phyloP scores from a whole-genome alignment of 2,113 vertebrate species.

The Otolemur garnettii region DNA sequence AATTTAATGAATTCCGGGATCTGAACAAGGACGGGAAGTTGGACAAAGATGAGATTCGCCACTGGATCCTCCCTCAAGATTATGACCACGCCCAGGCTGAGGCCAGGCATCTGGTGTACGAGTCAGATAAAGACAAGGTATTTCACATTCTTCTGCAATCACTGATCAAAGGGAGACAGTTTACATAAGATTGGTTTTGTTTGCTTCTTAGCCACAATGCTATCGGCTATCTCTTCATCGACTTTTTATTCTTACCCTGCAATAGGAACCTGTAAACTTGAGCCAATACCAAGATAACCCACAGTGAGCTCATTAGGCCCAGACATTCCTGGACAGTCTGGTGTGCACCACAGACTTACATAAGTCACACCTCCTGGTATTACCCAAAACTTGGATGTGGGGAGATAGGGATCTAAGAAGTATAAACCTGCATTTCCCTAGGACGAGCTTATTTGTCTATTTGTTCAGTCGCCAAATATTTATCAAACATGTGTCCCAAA shows the following conservation, averaged over 20 bases:
- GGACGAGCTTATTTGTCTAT: neutral
- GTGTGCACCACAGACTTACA: neutral
- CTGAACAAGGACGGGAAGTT: slow-evolving; percentile 98
- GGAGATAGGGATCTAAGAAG: neutral
- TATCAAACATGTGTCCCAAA: too few relatives aligned
- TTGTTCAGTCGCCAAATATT: too few relatives aligned
- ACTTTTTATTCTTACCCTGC: slow-evolving; percentile 21
- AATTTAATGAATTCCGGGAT: slow-evolving; percentile 97
- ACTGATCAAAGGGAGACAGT: neutral
- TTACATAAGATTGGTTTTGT: slow-evolving; percentile 18
- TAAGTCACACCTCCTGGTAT: neutral
- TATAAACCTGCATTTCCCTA: neutral
- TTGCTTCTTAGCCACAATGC: neutral
- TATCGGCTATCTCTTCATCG: neutral
- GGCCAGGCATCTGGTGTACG: slow-evolving; percentile 96
- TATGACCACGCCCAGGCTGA: slow-evolving; percentile 98
- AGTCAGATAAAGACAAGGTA: slow-evolving; percentile 97
- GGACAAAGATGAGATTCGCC: slow-evolving; percentile 96
- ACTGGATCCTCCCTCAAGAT: slow-evolving; percentile 98
- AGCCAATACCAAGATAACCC: neutral
- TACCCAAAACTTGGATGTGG: neutral
- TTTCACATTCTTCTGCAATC: neutral
- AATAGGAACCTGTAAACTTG: neutral
- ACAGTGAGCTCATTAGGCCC: neutral
- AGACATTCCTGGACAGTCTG: neutral